These are phyloP conservation scores for Dromococcyx pavoninus DNA, from an alignment of 2,797 vertebrate genomes.

Conservation along the genomic window DNA sequence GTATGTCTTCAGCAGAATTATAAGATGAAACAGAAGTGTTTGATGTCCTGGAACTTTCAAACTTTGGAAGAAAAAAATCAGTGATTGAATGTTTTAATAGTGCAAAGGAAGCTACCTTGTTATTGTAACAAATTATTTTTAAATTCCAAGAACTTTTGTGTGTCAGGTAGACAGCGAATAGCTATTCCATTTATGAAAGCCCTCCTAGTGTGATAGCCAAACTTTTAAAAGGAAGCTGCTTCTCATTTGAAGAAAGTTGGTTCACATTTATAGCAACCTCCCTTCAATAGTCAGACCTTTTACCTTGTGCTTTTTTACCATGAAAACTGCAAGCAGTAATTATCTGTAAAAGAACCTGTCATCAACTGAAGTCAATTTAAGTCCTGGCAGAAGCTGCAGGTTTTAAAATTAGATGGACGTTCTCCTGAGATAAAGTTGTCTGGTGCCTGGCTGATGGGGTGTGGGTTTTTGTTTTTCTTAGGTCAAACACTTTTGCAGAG, in stretches of 20 bases:
- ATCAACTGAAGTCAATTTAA: background rate
- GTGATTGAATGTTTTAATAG: background rate
- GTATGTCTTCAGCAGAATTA: background rate
- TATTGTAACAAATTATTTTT: constrained; percentile 7
- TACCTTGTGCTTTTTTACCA: background rate
- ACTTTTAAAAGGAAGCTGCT: background rate
- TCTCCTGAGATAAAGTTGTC: background rate
- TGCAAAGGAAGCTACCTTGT: background rate
- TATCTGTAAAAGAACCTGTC: background rate
- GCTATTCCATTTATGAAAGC: background rate
- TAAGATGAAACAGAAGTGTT: background rate
- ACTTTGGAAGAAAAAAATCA: background rate
- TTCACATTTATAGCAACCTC: background rate
- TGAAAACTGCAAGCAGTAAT: background rate
- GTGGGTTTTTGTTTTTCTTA: background rate
- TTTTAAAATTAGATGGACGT: background rate
- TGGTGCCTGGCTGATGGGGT: background rate
- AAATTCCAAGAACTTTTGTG: background rate
- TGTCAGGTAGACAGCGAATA: background rate
- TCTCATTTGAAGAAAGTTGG: background rate
- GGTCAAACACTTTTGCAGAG: background rate
- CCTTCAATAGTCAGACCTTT: background rate
- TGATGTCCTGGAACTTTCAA: background rate
- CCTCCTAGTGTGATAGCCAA: background rate
- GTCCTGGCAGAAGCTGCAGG: background rate